Conservation (phyloP, 2,888 invertebrate genomes). For the Trichogramma dendrolimi region DNA sequence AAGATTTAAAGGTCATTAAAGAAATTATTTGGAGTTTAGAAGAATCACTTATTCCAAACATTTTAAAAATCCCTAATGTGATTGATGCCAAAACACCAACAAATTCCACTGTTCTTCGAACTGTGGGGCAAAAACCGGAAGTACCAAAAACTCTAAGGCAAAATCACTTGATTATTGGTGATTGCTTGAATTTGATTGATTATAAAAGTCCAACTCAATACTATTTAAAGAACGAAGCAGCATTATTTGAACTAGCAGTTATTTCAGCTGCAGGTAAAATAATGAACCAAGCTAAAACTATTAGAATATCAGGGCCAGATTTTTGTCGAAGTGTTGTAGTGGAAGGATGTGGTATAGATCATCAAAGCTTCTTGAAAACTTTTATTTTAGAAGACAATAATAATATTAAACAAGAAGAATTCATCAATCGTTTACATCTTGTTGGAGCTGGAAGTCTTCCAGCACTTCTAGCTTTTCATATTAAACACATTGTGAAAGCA, state of each 20-base stretch:
- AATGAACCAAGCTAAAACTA: constrained; percentile 55
- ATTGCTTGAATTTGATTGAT: constrained; percentile 56
- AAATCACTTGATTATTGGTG: constrained; percentile 59
- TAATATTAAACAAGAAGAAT: constrained; percentile 54
- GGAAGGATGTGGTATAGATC: constrained; percentile 67
- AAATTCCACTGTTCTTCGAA: constrained; percentile 30
- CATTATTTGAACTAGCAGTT: constrained; percentile 65
- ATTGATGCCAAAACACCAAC: constrained; percentile 64
- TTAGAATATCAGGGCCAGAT: constrained; percentile 71
- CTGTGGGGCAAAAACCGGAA: constrained; percentile 28
- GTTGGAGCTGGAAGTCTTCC: constrained; percentile 71
- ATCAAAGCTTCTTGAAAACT: constrained; percentile 55
- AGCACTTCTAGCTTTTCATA: constrained; percentile 70
- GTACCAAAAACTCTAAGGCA: constrained; percentile 10
- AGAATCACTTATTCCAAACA: constrained; percentile 63
- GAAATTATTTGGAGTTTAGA: constrained; percentile 68
- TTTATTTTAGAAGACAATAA: constrained; percentile 62
- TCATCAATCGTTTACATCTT: constrained; percentile 65
- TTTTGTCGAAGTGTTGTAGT: constrained; percentile 71
- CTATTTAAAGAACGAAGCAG: constrained; percentile 66
- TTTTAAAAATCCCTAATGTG: constrained; percentile 67
- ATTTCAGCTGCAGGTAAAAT: constrained; percentile 51
- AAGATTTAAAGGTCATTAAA: constrained; percentile 64
- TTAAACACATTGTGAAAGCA: constrained; percentile 63
- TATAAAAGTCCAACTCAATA: constrained; percentile 60